Evolutionary conservation across 2,888 invertebrate genomes (phyloP).

Genomic region (Auanema sp.): DNA sequence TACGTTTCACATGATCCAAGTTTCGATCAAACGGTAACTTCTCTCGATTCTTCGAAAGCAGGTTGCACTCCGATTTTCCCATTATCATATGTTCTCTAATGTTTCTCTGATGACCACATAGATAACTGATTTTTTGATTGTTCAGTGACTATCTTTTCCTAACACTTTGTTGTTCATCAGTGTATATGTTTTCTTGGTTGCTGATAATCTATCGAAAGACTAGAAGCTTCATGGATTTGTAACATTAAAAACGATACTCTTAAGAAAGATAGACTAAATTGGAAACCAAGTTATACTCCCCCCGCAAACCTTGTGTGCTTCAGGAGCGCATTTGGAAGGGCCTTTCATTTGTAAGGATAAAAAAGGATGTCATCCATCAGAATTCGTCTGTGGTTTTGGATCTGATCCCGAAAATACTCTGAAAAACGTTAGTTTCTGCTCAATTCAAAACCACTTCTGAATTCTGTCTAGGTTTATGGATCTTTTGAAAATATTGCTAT

Average conservation of each 20-base stretch:
- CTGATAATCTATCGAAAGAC: too few relatives aligned
- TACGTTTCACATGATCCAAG: slow-evolving; percentile 38
- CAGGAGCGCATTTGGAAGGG: slow-evolving; percentile 89
- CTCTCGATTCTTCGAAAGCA: slow-evolving; percentile 1
- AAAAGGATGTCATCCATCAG: slow-evolving; percentile 87
- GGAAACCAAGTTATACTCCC: too few relatives aligned
- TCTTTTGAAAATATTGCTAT: slow-evolving; percentile 78
- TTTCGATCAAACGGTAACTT: not conserved
- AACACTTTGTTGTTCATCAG: too few relatives aligned
- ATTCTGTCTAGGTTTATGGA: slow-evolving; percentile 76
- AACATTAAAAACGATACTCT: too few relatives aligned
- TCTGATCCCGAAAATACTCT: slow-evolving; percentile 28
- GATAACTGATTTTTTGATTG: too few relatives aligned
- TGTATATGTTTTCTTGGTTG: too few relatives aligned
- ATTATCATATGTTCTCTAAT: too few relatives aligned
- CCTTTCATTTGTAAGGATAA: slow-evolving; percentile 89
- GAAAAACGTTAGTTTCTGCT: slow-evolving; percentile 17
- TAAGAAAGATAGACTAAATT: too few relatives aligned
- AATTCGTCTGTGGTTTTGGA: slow-evolving; percentile 71
- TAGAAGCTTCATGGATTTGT: too few relatives aligned
- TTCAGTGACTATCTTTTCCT: too few relatives aligned
- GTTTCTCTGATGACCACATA: too few relatives aligned
- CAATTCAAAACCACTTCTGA: not conserved
- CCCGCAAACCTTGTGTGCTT: slow-evolving; percentile 14
- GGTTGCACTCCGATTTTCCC: too few relatives aligned